phyloP scores from a whole-genome alignment of 2,113 vertebrate genomes.

The Laticauda colubrina region DNA sequence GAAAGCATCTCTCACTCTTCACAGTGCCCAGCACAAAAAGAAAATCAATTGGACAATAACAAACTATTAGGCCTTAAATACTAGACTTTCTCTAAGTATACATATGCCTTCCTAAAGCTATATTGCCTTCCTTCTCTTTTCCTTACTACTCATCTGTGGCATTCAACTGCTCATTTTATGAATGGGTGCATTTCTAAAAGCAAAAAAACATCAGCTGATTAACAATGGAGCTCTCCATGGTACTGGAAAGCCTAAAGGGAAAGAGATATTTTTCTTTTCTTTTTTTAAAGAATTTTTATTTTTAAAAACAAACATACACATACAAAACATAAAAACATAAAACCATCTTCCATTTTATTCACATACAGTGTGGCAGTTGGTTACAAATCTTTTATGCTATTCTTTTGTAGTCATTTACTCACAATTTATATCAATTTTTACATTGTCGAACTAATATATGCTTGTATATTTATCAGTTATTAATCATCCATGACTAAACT shows the following conservation, averaged over 20 bases:
- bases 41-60: slow-evolving; percentile 17
- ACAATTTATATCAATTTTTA: too few species aligned
- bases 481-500: too few species aligned
- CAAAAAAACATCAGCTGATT: not conserved
- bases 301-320: too few species aligned
- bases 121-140: not conserved
- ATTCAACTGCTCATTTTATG: slow-evolving; percentile 55
- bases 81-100: not conserved
- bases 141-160: not conserved
- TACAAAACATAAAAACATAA: too few species aligned
- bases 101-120: not conserved
- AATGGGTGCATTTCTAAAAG: slow-evolving; percentile 42
- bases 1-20: slow-evolving; percentile 21
- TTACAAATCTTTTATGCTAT: too few species aligned
- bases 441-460: too few species aligned
- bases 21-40: slow-evolving; percentile 20
- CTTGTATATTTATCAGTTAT: too few species aligned
- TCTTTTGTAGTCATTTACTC: too few species aligned
- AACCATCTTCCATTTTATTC: too few species aligned
- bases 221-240: slow-evolving; percentile 23
- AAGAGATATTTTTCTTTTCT: too few species aligned
- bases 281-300: too few species aligned
- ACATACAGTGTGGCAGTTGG: too few species aligned
- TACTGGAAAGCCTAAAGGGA: slow-evolving; percentile 2
- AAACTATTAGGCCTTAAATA: not conserved